phyloP scores from a whole-genome alignment of 2,797 vertebrate species.

The Fistularia tabacaria region DNA sequence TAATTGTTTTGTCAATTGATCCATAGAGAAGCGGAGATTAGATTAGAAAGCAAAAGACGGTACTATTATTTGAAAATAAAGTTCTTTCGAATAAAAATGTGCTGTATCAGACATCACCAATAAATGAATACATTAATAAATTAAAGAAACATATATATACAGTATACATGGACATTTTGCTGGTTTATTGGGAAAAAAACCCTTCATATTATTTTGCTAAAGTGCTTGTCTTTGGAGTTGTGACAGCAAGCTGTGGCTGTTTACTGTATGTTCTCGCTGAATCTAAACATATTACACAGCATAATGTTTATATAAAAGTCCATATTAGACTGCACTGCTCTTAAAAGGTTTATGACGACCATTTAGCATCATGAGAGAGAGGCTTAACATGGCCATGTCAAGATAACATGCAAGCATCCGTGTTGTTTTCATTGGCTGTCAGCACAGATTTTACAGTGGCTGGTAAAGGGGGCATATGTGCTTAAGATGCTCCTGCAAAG shows the following conservation, averaged over 20 bases:
- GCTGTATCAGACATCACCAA: too few species aligned
- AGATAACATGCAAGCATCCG: slow-evolving; percentile 81
- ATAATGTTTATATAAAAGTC: slow-evolving; percentile 73
- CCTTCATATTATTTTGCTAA: slow-evolving; percentile 53
- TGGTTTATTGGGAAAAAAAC: slow-evolving; percentile 9
- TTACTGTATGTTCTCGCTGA: slow-evolving; percentile 57
- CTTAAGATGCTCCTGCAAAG: slow-evolving; percentile 73
- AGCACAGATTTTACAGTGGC: slow-evolving; percentile 80
- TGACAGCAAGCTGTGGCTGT: slow-evolving; percentile 47
- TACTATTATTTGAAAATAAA: slow-evolving; percentile 30
- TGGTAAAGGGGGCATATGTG: slow-evolving; percentile 64
- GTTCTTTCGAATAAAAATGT: slow-evolving; percentile 27
- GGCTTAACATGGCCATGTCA: slow-evolving; percentile 81
- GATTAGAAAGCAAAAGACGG: slow-evolving; percentile 45
- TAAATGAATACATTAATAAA: too few species aligned
- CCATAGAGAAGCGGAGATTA: slow-evolving; percentile 49
- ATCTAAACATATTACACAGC: slow-evolving; percentile 72
- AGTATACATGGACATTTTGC: slow-evolving; percentile 51
- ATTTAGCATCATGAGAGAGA: slow-evolving; percentile 75
- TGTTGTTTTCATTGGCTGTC: slow-evolving; percentile 82
- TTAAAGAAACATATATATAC: not conserved
- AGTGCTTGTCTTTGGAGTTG: slow-evolving; percentile 45
- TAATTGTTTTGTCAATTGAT: slow-evolving; percentile 76
- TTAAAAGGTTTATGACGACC: slow-evolving; percentile 81
- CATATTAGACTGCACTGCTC: slow-evolving; percentile 71